Base-by-base conservation (phyloP, 2,797 vertebrate species). In the Alosa sapidissima region DNA sequence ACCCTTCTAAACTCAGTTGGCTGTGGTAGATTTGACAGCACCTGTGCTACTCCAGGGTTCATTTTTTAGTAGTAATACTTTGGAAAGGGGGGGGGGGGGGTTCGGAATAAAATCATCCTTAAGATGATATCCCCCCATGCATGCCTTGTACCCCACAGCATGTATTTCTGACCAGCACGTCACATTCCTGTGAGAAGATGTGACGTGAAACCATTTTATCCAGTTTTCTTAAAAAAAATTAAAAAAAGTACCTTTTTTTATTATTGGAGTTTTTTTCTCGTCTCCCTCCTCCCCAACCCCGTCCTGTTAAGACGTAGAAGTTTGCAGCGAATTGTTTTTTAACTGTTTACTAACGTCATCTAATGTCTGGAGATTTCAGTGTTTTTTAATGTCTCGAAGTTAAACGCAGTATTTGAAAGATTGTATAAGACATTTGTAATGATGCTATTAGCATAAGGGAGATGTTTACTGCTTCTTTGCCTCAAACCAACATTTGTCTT, bases 401-500 rank as follows among this genome's bases (percentile, higher is more conserved):
- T 33, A 19, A 85, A 83, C 81, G 28, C 81, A 87, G 85, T 85
- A 85, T 89, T 86, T 87, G 55, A 87, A 86, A 87, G 48, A 65
- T 55, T 81, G 51, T 84, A 47, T 3, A 87, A 86, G 86, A 83
- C 83, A 86, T 51, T 84, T 81, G 83, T 81, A 81, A 82, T 36
- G 11, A 82, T 55, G 55, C 72, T 85, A 54, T 60, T 54, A 52
- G 68, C 82, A 52, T 85, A 83, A 24, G 55, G 21, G 14, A 55
- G 47, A 49, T 85, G 84, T 89, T 87, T 87, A 87, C 81, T 85
- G 68, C 49, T 81, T 81, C 14, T 52, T 85, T 84, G 84, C 85
- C 83, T 85, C 78, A 87, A 85, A 83, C 49, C 62, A 65, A 88
- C 84, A 81, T 81, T 87, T 85, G 75, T 85, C 52, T 84, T 58